A percentile compares a stretch with the other conserved stretches of the same genome.
These are phyloP conservation scores for Clavelina lepadiformis DNA, from an alignment of 23 tunicate species.

Conservation along the genomic window DNA sequence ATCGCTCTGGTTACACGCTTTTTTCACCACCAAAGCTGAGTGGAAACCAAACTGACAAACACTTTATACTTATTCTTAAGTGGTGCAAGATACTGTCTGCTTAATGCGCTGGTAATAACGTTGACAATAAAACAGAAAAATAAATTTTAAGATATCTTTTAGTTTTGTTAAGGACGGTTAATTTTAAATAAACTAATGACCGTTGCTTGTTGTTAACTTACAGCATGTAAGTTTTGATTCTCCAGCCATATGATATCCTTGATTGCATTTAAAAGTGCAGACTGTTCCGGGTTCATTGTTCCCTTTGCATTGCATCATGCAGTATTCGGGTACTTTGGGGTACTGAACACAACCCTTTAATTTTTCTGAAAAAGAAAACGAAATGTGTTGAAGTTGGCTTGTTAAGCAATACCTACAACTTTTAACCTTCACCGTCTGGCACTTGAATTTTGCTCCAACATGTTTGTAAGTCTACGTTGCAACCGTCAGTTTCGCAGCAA, in stretches of 20 bases:
- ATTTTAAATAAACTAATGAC: background rate
- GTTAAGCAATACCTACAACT: background rate
- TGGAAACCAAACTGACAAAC: no score
- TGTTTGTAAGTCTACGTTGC: constrained; percentile 10
- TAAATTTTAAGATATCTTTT: no score
- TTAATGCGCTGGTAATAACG: no score
- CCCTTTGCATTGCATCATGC: constrained; percentile 26
- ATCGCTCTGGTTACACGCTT: no score
- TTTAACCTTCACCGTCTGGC: no score
- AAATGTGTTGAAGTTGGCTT: background rate
- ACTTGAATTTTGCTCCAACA: constrained; percentile 12
- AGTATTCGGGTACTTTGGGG: constrained; percentile 1
- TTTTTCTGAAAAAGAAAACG: background rate
- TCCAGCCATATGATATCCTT: constrained; percentile 12
- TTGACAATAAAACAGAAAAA: no score
- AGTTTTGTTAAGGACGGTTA: background rate
- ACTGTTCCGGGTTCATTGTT: constrained; percentile 20
- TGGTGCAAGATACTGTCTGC: no score
- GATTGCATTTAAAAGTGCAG: constrained; percentile 19
- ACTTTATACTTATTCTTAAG: no score
- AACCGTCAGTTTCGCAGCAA: constrained; percentile 13
- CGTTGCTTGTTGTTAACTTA: background rate
- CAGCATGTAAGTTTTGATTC: background rate
- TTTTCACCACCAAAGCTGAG: no score
- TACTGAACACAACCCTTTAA: background rate